Base-by-base conservation (phyloP, 2,113 vertebrate genomes). In the Carassius carassius region DNA sequence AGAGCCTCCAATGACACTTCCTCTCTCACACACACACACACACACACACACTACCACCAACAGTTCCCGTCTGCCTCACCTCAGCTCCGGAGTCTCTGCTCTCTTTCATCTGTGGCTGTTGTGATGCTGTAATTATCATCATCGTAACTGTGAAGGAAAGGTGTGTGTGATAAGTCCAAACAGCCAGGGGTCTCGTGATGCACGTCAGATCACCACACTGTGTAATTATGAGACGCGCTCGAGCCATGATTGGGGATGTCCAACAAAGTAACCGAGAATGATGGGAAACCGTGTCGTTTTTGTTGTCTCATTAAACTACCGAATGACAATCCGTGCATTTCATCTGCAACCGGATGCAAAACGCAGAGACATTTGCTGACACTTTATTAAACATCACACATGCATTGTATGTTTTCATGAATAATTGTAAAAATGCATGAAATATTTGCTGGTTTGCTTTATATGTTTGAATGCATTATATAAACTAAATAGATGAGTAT, bases 51-150 rank as follows among this genome's bases (percentile, higher is more conserved):
- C 60, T 79, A 84, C 65, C 85, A 72, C 72, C 72, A 70, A 84
- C 69, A 77, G 58, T 82, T 77, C 78, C 51, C 29, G 58, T 67
- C 73, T 81, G 75, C 84, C 67, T 78, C 67, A 80, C 87, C 87
- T 86, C 58, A 23, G 29, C 62, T 79, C 19, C 16, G 29, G 41
- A 70, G 77, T 67, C 41, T 75, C 13, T 25, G 1, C 17, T 76
- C 51, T 84, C 86, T 86, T 86, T 86, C 86, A 89, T 89, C 82
- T 89, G 76, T n/a, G 47, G 47, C 54, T 85, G 67, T 51, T 56
- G 13, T 51, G 25, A 86, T 72, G 79, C 86, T 82, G n/a, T 85
- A 84, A 90, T 90, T 87, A 87, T 87, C 85, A 81, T 78, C 65
- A 49, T 56, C 13, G 54, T 80, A 69, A 78, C 84, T 87, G 79